Evolutionary conservation across 2,797 vertebrate species (phyloP), one percentile per base, ranked within the genome.

Genomic region (Enteromius radiatus): DNA sequence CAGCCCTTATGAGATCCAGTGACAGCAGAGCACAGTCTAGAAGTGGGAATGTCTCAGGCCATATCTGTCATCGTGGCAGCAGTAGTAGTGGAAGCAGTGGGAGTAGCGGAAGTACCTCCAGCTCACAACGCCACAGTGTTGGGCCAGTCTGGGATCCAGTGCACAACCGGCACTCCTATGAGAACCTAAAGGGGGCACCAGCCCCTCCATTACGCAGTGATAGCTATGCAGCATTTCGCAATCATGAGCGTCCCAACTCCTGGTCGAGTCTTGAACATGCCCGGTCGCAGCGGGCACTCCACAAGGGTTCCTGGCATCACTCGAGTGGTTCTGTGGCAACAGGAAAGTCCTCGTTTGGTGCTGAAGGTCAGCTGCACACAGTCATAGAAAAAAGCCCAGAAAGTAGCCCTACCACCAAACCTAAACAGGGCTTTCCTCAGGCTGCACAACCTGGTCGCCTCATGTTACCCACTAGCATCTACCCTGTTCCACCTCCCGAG

Each of bases 371-470:
- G 74, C 95, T 99, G 86, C 97, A 98, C 88, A 97, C 97, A 0
- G 96, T 98, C 79, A 90, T 96, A 41, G 98, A 99, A 92, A 98
- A 96, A 90, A 99, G 98, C 89, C 98, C 98, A 0, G 98, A 99
- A 88, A 96, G 93, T 90, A 99, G 98, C 88, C 98, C 98, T 33
- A 95, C 93, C 0, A 90, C 89, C 83, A 97, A 94, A 89, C 96
- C 97, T 76, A 95, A 96, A 74, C 96, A 97, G 76, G 90, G 86
- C 75, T 93, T 92, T n/a, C 87, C 81, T 12, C 93, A 92, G 76
- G 87, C 92, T 23, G 85, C 94, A 7, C 95, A 95, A 77, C 94
- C 96, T 0, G 96, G 95, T 8, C 93, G 93, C 33, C 91, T 94
- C 41, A 91, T 96, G 88, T 92, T 96, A 70, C 96, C 97, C 1